These are phyloP conservation scores for Holothuria glaberrima DNA, from an alignment of 35 echinoderm and acorn worm genomes.

Conservation along the genomic window DNA sequence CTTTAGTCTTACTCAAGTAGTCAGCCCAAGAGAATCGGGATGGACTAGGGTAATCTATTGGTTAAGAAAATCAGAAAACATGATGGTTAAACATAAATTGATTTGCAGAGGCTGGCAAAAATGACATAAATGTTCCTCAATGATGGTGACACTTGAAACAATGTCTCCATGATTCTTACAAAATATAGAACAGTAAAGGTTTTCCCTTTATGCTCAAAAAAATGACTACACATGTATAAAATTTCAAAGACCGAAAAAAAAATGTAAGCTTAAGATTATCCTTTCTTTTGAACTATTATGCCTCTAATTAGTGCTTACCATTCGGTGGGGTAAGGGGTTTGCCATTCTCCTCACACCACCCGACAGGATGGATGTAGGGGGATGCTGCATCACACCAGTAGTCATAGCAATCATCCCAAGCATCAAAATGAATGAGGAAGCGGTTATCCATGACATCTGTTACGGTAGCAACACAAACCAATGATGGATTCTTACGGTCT, in stretches of 20 bases:
- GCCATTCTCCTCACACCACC: slow-evolving; percentile 92
- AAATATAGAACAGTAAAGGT: too few relatives aligned
- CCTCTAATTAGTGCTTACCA: slow-evolving; percentile 59
- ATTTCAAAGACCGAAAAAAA: not conserved
- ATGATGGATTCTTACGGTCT: slow-evolving; percentile 88
- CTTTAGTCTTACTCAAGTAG: slow-evolving; percentile 85
- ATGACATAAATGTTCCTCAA: too few relatives aligned
- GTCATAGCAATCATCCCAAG: slow-evolving; percentile 97
- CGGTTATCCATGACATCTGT: slow-evolving; percentile 92
- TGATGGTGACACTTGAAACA: too few relatives aligned
- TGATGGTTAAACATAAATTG: too few relatives aligned
- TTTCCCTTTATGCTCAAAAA: too few relatives aligned
- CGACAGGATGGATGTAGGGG: slow-evolving; percentile 94
- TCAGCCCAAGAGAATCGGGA: slow-evolving; percentile 95
- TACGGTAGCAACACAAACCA: slow-evolving; percentile 97
- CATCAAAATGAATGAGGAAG: slow-evolving; percentile 97
- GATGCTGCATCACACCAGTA: slow-evolving; percentile 97
- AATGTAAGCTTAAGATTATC: not conserved
- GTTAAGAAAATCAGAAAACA: not conserved
- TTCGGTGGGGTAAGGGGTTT: slow-evolving; percentile 87
- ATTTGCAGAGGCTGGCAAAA: too few relatives aligned
- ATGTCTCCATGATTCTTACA: too few relatives aligned
- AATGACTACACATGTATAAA: not conserved
- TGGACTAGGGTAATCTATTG: slow-evolving; percentile 82
- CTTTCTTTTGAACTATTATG: not conserved